A percentile compares a stretch with the other conserved stretches of the same genome.
phyloP scores from a whole-genome alignment of 1,140 invertebrate genomes.

The Globodera rostochiensis region DNA sequence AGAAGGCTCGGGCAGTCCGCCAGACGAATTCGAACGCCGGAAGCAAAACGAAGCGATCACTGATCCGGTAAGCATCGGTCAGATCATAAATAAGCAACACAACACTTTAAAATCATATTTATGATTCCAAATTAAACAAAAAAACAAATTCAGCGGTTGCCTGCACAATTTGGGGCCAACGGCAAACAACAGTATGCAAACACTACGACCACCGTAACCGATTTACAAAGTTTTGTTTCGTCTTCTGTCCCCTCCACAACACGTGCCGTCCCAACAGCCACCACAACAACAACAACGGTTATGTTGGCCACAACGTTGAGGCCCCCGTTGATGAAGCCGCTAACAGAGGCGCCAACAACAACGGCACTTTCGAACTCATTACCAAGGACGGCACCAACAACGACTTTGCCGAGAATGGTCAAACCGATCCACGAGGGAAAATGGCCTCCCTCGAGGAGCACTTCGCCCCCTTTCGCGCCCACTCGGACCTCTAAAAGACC shows the following conservation, averaged over 20 bases:
- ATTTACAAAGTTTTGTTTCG: background rate
- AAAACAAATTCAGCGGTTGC: background rate
- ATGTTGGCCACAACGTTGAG: background rate
- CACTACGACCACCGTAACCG: conserved; percentile 5
- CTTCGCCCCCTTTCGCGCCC: background rate
- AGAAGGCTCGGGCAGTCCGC: background rate
- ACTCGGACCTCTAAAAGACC: background rate
- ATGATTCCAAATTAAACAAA: background rate
- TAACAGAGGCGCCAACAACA: background rate
- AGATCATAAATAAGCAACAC: background rate
- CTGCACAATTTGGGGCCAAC: background rate
- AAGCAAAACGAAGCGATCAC: background rate
- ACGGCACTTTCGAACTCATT: background rate
- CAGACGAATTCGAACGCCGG: background rate
- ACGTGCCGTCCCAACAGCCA: background rate
- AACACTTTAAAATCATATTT: background rate
- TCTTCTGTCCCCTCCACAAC: background rate
- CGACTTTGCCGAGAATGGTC: background rate
- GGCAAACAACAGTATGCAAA: background rate
- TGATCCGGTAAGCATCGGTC: background rate
- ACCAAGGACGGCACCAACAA: background rate
- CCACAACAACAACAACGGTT: background rate
- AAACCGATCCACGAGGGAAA: background rate
- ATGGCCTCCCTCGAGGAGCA: background rate
- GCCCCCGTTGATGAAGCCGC: background rate